Evolutionary conservation across 1,140 invertebrate genomes (phyloP).

Genomic region (Laupala kohalensis): DNA sequence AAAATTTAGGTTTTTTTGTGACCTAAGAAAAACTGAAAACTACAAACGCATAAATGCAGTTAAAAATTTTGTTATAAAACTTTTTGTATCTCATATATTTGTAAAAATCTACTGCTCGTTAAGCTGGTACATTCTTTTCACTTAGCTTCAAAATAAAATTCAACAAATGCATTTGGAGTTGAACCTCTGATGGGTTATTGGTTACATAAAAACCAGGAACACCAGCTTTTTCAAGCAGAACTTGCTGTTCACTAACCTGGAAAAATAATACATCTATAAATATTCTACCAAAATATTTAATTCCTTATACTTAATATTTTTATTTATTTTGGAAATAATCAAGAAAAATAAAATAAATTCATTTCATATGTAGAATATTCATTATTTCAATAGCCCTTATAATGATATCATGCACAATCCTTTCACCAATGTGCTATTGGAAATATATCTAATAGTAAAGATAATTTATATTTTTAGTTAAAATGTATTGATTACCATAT

Average conservation of each 20-base stretch:
- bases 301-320: not conserved
- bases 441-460: too few relatives aligned
- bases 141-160: slow-evolving; percentile 73
- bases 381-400: too few relatives aligned
- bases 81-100: not conserved
- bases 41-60: too few relatives aligned
- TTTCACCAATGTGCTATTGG: too few relatives aligned
- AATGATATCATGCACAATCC: too few relatives aligned
- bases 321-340: not conserved
- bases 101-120: not conserved
- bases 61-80: too few relatives aligned
- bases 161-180: slow-evolving; percentile 76
- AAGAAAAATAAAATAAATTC: not conserved
- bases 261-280: slow-evolving; percentile 17
- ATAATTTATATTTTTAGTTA: too few relatives aligned
- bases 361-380: not conserved
- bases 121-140: slow-evolving; percentile 34
- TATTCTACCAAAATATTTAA: too few relatives aligned
- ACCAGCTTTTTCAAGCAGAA: slow-evolving; percentile 74
- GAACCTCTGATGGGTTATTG: slow-evolving; percentile 76
- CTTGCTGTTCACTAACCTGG: slow-evolving; percentile 77
- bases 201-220: slow-evolving; percentile 87
- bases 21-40: too few relatives aligned
- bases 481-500: too few relatives aligned
- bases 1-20: too few relatives aligned